These are phyloP conservation scores for Drosophila pectinifera DNA, from an alignment of 1,140 invertebrate genomes.

Conservation along the genomic window DNA sequence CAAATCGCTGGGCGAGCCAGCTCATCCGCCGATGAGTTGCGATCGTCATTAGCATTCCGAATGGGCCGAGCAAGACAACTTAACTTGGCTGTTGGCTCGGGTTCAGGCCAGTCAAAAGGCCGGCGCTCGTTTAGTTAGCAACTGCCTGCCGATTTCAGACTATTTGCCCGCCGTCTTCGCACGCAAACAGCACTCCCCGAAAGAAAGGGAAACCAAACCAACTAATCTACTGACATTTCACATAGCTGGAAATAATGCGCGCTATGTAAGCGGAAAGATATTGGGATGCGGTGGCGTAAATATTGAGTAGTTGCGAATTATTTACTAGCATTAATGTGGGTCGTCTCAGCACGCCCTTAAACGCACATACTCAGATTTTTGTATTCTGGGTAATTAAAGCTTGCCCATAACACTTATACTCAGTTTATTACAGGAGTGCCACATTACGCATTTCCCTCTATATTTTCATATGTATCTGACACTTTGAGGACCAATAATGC, in stretches of 20 bases:
- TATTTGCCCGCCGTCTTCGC: slow-evolving; percentile 45
- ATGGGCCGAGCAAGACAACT: slow-evolving; percentile 30
- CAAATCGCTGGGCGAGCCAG: slow-evolving; percentile 21
- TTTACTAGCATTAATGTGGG: neutral
- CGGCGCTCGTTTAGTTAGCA: slow-evolving; percentile 44
- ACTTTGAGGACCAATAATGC: too few relatives aligned
- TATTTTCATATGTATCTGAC: too few relatives aligned
- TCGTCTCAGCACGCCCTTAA: neutral
- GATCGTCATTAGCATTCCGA: slow-evolving; percentile 40
- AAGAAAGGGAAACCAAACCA: slow-evolving; percentile 12
- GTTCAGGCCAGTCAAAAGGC: slow-evolving; percentile 31
- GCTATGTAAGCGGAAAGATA: neutral
- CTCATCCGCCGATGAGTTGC: slow-evolving; percentile 32
- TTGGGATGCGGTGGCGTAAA: neutral
- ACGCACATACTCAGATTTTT: neutral
- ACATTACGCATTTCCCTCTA: too few relatives aligned
- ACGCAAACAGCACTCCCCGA: slow-evolving; percentile 45
- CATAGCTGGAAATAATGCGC: neutral
- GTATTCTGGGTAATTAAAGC: too few relatives aligned
- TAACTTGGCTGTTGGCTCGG: slow-evolving; percentile 6
- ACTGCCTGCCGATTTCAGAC: slow-evolving; percentile 45
- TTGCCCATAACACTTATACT: too few relatives aligned
- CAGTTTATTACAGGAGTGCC: too few relatives aligned
- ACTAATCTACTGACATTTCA: slow-evolving; percentile 4
- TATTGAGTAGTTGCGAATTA: slow-evolving; percentile 8